Evolutionary conservation across 2,888 invertebrate genomes (phyloP).

Genomic region (Mimas tiliae): DNA sequence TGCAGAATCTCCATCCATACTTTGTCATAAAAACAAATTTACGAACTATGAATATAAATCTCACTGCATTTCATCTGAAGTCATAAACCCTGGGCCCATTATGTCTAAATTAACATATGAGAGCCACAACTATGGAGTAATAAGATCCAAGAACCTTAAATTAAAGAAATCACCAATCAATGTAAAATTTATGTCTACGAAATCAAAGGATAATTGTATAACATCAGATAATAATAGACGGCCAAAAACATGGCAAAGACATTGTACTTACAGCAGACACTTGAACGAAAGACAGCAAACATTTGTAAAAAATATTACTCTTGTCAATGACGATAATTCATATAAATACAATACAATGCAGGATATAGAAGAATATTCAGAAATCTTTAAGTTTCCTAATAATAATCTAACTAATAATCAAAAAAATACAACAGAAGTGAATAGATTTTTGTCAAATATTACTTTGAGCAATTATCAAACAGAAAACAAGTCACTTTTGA

Average conservation of each 20-base stretch:
- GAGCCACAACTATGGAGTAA: slow-evolving; percentile 50
- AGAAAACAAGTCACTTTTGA: neutral
- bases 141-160: slow-evolving; percentile 9
- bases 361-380: slow-evolving; percentile 36
- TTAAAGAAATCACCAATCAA: slow-evolving; percentile 31
- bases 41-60: neutral
- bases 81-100: neutral
- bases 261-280: slow-evolving; percentile 28
- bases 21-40: neutral
- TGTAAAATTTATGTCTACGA: slow-evolving; percentile 47
- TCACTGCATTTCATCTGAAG: neutral
- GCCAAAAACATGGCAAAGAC: slow-evolving; percentile 29
- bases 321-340: slow-evolving; percentile 27
- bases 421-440: slow-evolving; percentile 15
- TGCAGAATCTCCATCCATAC: neutral
- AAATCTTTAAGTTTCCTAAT: slow-evolving; percentile 50
- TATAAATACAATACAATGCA: slow-evolving; percentile 8
- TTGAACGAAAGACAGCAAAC: neutral
- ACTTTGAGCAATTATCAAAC: slow-evolving; percentile 7
- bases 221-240: slow-evolving; percentile 31
- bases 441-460: neutral
- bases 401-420: slow-evolving; percentile 26
- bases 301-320: slow-evolving; percentile 26
- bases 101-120: slow-evolving; percentile 51
- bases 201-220: slow-evolving; percentile 54